These are phyloP conservation scores for Punctoribates punctum DNA, from an alignment of 2,888 invertebrate genomes.

Conservation along the genomic window DNA sequence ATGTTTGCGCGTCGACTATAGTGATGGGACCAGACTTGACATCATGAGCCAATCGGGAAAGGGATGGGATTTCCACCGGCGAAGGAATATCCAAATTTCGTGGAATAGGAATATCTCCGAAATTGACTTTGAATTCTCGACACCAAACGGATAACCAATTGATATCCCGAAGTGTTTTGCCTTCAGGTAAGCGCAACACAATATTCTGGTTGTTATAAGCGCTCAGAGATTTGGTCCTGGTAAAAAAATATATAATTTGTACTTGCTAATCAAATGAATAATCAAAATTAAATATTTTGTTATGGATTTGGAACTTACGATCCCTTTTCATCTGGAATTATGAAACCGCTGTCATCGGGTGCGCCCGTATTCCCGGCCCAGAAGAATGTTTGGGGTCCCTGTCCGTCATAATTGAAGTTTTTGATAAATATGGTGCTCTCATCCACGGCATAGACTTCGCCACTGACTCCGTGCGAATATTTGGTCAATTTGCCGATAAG, in stretches of 20 bases:
- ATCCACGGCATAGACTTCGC: slow-evolving; percentile 81
- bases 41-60: slow-evolving; percentile 80
- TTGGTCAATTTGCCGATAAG: slow-evolving; percentile 49
- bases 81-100: slow-evolving; percentile 71
- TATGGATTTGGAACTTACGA: slow-evolving; percentile 47
- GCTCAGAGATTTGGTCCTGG: slow-evolving; percentile 47
- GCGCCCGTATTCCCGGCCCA: slow-evolving; percentile 48
- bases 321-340: slow-evolving; percentile 50
- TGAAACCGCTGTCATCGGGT: slow-evolving; percentile 48
- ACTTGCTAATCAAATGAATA: not conserved
- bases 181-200: slow-evolving; percentile 74
- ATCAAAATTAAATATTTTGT: too few relatives aligned
- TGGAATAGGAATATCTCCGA: slow-evolving; percentile 79
- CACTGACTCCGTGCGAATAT: slow-evolving; percentile 53
- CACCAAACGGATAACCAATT: slow-evolving; percentile 91
- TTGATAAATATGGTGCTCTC: slow-evolving; percentile 78
- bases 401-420: slow-evolving; percentile 78
- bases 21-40: slow-evolving; percentile 85
- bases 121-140: slow-evolving; percentile 82
- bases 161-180: slow-evolving; percentile 78
- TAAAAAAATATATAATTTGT: not conserved
- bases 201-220: slow-evolving; percentile 61
- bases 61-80: slow-evolving; percentile 75
- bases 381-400: slow-evolving; percentile 47
- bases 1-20: slow-evolving; percentile 82